Base-by-base conservation (phyloP, 2,888 invertebrate genomes). In the Agapostemon virescens region DNA sequence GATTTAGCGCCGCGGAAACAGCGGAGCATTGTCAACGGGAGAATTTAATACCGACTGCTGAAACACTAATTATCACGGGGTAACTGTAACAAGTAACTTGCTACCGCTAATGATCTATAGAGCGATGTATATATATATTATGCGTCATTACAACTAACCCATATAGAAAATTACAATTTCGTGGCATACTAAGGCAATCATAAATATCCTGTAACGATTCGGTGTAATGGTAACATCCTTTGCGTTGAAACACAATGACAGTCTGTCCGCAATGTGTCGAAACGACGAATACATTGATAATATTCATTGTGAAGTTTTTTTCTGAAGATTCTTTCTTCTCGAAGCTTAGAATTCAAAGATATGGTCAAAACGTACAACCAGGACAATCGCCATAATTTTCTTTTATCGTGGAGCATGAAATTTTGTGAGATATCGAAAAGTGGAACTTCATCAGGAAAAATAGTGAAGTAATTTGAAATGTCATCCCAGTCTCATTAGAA, bases 1-100 rank as follows among this genome's bases (percentile, higher is more conserved):
- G 84, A 84, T 86, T 86, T 83, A 86, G 69, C 26, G 17, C 33
- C 55, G 33, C 38, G 42, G 66, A 66, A 80, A 82, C 81, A 77
- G 77, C 74, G 74, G 74, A 64, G 76, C 67, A 82, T 73, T 83
- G 82, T 82, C 77, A 72, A 79, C 74, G 63, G 45, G 55, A 42
- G 42, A 71, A 85, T 79, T 80, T 78, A 80, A 85, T 74, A 72
- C 72, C 70, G 69, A 74, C 70, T 69, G 80, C 38, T 75, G 81
- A 74, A 84, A 84, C 69, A 78, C 83, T 85, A 74, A 81, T 85
- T 85, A 85, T 84, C 69, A 20, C 77, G 38, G 45, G 84, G 45
- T 61, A 71, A 72, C 74, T 33, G 71, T 71, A 81, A 73, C 82
- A 81, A 81, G 73, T 81, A 76, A 82, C 73, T 81, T 42, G 63